phyloP scores from a whole-genome alignment of 2,113 vertebrate genomes.

The Macroglossus sobrinus region DNA sequence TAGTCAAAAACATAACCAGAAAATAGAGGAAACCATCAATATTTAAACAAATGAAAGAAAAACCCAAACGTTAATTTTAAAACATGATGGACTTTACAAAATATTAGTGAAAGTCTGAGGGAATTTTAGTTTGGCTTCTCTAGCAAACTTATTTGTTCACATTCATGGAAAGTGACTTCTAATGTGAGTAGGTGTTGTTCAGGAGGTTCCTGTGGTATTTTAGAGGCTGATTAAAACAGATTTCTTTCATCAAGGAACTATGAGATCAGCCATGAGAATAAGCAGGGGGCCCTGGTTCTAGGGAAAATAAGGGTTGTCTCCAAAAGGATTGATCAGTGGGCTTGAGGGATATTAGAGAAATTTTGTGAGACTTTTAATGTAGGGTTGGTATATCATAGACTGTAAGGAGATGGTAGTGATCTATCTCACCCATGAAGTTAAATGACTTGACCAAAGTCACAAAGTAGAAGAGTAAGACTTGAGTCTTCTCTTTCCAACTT shows the following conservation, averaged over 20 bases:
- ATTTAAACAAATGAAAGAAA: slow-evolving; percentile 31
- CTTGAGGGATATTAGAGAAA: background rate
- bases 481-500: background rate
- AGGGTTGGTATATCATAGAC: background rate
- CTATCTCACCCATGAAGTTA: background rate
- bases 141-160: slow-evolving; percentile 8
- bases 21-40: background rate
- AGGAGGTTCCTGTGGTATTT: slow-evolving; percentile 12
- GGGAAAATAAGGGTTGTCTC: background rate
- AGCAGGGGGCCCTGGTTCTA: background rate
- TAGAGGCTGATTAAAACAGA: background rate
- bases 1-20: background rate
- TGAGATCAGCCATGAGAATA: slow-evolving; percentile 26
- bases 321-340: background rate
- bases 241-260: background rate
- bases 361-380: background rate
- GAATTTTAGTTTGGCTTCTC: background rate
- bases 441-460: background rate
- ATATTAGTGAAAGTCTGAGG: background rate
- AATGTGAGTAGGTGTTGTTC: background rate
- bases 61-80: background rate
- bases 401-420: background rate
- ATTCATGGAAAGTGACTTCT: slow-evolving; percentile 23
- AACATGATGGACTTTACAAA: background rate
- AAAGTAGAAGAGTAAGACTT: background rate